A percentile compares a stretch with the other conserved stretches of the same genome.
Evolutionary conservation across 1,140 invertebrate species (phyloP).

Genomic region (Sminthurides bifidus): DNA sequence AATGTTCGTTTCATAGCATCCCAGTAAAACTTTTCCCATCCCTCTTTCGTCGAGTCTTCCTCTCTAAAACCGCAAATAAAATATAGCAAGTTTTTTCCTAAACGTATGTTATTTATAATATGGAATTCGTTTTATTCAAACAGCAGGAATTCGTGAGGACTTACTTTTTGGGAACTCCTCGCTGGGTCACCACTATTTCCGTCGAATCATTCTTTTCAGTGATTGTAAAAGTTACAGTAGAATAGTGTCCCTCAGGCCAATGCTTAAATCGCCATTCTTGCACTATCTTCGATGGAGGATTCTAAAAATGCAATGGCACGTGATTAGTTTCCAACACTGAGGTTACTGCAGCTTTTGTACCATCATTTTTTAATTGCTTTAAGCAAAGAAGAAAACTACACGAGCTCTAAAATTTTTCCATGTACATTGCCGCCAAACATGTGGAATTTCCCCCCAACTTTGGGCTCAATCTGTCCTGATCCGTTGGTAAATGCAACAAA

Average conservation of each 20-base stretch:
- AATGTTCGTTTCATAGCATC: slow-evolving; percentile 82
- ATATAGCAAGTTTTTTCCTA: not conserved
- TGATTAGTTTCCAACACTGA: too few species aligned
- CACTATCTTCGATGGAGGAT: slow-evolving; percentile 71
- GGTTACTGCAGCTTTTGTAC: not conserved
- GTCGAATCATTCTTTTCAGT: slow-evolving; percentile 75
- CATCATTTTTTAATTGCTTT: not conserved
- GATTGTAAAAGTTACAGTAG: slow-evolving; percentile 72
- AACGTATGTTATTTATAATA: not conserved
- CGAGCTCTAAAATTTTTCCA: slow-evolving; percentile 75
- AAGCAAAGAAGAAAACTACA: slow-evolving; percentile 33
- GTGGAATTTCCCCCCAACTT: slow-evolving; percentile 74
- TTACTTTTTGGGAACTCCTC: slow-evolving; percentile 31
- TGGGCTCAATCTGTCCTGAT: slow-evolving; percentile 60
- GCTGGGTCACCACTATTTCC: slow-evolving; percentile 63
- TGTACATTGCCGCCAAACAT: slow-evolving; percentile 84
- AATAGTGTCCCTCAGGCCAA: slow-evolving; percentile 87
- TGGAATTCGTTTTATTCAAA: not conserved
- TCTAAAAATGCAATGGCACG: slow-evolving; percentile 33
- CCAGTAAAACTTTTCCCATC: slow-evolving; percentile 89
- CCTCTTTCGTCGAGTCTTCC: slow-evolving; percentile 64
- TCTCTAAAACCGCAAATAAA: slow-evolving; percentile 44
- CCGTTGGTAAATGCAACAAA: slow-evolving; percentile 78
- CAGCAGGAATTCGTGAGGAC: not conserved
- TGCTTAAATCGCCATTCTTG: slow-evolving; percentile 88